These are phyloP conservation scores for Masticophis lateralis DNA, from an alignment of 2,797 vertebrate genomes.

Conservation along the genomic window DNA sequence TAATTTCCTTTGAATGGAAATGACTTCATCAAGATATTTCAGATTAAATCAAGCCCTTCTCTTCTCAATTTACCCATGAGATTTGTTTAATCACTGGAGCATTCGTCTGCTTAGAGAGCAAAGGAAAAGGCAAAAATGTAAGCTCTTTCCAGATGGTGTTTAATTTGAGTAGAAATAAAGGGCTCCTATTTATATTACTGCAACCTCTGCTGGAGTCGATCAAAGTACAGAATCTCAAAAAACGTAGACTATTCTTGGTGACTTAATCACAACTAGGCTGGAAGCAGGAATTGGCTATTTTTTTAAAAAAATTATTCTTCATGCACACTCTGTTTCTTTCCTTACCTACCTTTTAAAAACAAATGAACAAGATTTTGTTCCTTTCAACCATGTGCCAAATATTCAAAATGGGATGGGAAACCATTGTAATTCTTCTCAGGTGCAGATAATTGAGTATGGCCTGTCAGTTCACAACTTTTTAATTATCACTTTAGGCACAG, in stretches of 20 bases:
- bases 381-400: neutral
- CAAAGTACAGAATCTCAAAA: neutral
- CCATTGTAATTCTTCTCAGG: neutral
- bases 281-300: neutral
- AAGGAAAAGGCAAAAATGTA: constrained; percentile 24
- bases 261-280: neutral
- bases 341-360: neutral
- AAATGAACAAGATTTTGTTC: neutral
- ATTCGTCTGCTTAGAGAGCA: constrained; percentile 4
- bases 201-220: neutral
- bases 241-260: neutral
- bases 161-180: constrained; percentile 47
- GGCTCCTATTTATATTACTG: constrained; percentile 26
- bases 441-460: neutral
- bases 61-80: constrained; percentile 17
- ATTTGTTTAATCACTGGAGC: constrained; percentile 25
- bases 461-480: neutral
- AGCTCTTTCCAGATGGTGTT: constrained; percentile 40
- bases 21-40: constrained; percentile 49
- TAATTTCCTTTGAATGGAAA: constrained; percentile 23
- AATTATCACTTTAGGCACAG: neutral
- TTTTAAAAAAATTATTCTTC: neutral
- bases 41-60: constrained; percentile 15
- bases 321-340: neutral
- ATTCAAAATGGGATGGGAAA: neutral